Evolutionary conservation across 1,140 invertebrate genomes (phyloP), one percentile per base, ranked within the genome.

Genomic region (Fragariocoptes setiger): DNA sequence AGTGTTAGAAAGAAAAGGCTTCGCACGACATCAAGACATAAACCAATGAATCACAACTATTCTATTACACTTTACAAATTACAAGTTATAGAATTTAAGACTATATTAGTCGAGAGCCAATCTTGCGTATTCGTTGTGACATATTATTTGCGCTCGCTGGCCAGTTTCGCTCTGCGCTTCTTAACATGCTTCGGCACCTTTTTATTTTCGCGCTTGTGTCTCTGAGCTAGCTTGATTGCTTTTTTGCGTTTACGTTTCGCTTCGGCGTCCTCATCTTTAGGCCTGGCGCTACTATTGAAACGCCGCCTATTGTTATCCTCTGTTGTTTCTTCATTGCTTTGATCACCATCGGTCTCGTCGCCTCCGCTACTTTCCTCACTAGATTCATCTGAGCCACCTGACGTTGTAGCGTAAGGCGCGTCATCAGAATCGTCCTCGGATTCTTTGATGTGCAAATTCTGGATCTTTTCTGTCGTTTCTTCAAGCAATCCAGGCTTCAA

Each of bases 181-280:
- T 97, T 97, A 0, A 92, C 58, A 59, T 94, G 79, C 59, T 97
- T 97, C 47, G 88, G 88, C 2, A 83, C 65, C 66, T 94, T 92
- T 66, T 92, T 92, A 0, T 59, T 64, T 65, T 88, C 77, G 37
- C 86, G 64, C 54, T 82, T 90, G 49, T 90, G 82, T 15, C 79
- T 73, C 53, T 86, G 70, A 39, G 72, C 70, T 41, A 82, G 74
- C 56, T 82, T 83, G 0, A 82, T 60, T 5, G 68, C 70, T 49
- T 82, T 76, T 51, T 85, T 83, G 17, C 78, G 65, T 22, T 67
- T 64, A 65, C 68, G 42, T 85, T 83, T 19, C 78, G 65, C 31
- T 68, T 65, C 64, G 0, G 70, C 64, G 4, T 79, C 78, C 62
- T 95, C 88, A 54, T 80, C 68, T 49, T 73, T 68, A 1, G 76